phyloP scores from a whole-genome alignment of 2,797 vertebrate species.

The Microcaecilia unicolor region DNA sequence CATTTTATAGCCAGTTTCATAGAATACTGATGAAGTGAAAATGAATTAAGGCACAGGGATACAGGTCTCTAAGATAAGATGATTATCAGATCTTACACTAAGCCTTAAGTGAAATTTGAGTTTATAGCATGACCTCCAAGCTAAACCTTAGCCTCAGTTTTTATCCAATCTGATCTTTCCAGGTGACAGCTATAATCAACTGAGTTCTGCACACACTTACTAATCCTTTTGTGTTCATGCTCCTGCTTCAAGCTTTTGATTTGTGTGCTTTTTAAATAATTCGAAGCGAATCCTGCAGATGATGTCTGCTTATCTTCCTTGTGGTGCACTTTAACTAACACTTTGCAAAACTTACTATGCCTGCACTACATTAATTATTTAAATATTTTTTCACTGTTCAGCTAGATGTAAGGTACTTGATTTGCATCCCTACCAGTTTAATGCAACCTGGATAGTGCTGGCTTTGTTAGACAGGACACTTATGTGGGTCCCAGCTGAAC shows the following conservation, averaged over 20 bases:
- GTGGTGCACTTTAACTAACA: too few species aligned
- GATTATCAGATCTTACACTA: conserved; percentile 9
- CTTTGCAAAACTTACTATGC: too few species aligned
- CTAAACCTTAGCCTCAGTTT: conserved; percentile 7
- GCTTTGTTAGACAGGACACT: too few species aligned
- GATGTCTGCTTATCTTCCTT: too few species aligned
- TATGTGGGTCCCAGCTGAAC: too few species aligned
- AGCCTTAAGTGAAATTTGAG: conserved; percentile 2
- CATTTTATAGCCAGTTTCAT: conserved; percentile 15
- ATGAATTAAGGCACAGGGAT: background rate
- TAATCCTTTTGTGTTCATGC: conserved; percentile 8
- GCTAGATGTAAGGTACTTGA: too few species aligned
- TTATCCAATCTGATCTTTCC: conserved; percentile 12
- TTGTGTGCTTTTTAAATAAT: too few species aligned
- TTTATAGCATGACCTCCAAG: conserved; percentile 22
- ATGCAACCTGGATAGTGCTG: too few species aligned
- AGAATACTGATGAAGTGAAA: conserved; percentile 3
- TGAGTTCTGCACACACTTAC: background rate
- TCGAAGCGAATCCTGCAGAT: too few species aligned
- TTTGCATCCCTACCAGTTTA: too few species aligned
- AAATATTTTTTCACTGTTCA: too few species aligned
- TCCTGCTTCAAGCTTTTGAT: conserved; percentile 1
- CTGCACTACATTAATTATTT: too few species aligned
- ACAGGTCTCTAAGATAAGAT: conserved; percentile 1
- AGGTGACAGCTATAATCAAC: conserved; percentile 5